These are phyloP conservation scores for Scolopax bukidnonensis DNA, from an alignment of 2,797 vertebrate genomes.

Conservation along the genomic window DNA sequence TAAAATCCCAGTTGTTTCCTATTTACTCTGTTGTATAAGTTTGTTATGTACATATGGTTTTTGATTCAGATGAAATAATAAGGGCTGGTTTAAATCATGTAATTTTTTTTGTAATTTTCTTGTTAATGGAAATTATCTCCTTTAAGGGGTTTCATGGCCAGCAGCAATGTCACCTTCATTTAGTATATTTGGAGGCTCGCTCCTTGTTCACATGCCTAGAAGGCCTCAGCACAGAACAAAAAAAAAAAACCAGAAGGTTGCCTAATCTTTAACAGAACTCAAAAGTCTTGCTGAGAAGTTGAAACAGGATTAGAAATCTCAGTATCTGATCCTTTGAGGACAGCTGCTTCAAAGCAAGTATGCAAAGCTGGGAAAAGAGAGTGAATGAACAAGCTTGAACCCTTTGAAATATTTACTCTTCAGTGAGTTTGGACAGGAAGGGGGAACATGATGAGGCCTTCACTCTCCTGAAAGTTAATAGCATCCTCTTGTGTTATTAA, in stretches of 20 bases:
- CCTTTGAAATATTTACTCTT: constrained; percentile 37
- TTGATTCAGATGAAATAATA: neutral
- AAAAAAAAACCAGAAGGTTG: neutral
- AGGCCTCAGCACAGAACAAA: neutral
- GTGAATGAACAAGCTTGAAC: neutral
- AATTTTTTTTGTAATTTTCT: constrained; percentile 19
- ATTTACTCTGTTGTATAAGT: neutral
- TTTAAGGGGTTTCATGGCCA: neutral
- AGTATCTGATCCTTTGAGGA: constrained; percentile 34
- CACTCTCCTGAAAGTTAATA: neutral
- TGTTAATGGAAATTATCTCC: constrained; percentile 9
- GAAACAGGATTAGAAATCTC: constrained; percentile 47
- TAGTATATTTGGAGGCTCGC: neutral
- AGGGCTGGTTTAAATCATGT: neutral
- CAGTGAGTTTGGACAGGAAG: neutral
- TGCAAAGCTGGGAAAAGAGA: neutral
- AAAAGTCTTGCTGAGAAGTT: constrained; percentile 54
- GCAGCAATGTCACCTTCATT: constrained; percentile 18
- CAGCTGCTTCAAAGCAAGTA: constrained; percentile 46
- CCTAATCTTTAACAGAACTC: constrained; percentile 58
- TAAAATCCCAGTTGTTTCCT: neutral
- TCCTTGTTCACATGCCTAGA: constrained; percentile 24
- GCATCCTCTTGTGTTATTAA: constrained; percentile 28
- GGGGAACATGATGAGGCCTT: neutral
- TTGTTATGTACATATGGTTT: neutral